phyloP scores from a whole-genome alignment of 2,113 vertebrate genomes.

The Platysteira castanea region DNA sequence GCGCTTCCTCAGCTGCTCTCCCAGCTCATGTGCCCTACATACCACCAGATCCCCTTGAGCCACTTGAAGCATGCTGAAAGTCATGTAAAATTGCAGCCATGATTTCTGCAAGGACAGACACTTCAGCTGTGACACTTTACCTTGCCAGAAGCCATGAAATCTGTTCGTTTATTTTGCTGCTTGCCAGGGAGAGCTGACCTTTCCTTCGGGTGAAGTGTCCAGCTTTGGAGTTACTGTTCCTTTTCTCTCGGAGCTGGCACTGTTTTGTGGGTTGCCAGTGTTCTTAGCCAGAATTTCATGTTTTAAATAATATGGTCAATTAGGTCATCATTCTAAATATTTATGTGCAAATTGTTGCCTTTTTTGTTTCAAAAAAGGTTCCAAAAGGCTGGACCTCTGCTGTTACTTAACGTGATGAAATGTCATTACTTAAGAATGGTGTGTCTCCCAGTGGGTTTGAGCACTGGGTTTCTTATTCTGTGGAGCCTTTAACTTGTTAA shows the following conservation, averaged over 20 bases:
- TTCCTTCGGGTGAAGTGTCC: neutral
- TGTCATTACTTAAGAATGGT: neutral
- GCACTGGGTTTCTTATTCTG: neutral
- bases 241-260: neutral
- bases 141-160: slow-evolving; percentile 16
- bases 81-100: neutral
- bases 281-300: neutral
- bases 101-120: neutral
- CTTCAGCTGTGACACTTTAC: neutral
- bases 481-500: neutral
- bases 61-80: neutral
- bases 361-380: neutral
- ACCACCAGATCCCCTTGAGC: neutral
- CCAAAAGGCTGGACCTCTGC: neutral
- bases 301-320: neutral
- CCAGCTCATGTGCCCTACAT: neutral
- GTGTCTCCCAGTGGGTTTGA: neutral
- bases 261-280: neutral
- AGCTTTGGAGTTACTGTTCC: neutral
- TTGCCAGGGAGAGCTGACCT: slow-evolving; percentile 29
- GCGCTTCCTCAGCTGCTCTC: neutral
- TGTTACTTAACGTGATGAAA: neutral
- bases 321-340: neutral
- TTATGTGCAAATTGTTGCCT: neutral
- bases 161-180: neutral